These are phyloP conservation scores for Xiphophorus birchmanni DNA, from an alignment of 2,797 vertebrate species.

Conservation along the genomic window DNA sequence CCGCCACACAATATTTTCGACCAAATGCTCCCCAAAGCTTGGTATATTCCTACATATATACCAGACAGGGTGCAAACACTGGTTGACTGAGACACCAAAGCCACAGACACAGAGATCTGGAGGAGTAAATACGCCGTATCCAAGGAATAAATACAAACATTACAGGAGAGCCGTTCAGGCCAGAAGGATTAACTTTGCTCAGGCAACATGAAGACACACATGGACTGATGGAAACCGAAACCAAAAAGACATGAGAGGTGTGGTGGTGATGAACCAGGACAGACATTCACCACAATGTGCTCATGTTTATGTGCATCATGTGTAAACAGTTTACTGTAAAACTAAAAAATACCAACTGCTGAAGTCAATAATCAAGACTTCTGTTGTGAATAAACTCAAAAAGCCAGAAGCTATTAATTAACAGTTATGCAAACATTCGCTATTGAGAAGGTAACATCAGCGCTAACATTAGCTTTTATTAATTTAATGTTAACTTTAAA, in stretches of 20 bases:
- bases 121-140: slow-evolving; percentile 12
- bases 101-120: slow-evolving; percentile 19
- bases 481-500: background rate
- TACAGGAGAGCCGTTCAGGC: slow-evolving; percentile 20
- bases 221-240: slow-evolving; percentile 27
- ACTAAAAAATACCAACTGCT: background rate
- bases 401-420: background rate
- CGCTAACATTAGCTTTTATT: background rate
- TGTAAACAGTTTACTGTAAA: too few relatives aligned
- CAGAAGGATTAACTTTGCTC: slow-evolving; percentile 34
- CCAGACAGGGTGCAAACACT: slow-evolving; percentile 53
- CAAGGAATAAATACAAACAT: slow-evolving; percentile 47
- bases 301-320: slow-evolving; percentile 7
- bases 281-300: slow-evolving; percentile 29
- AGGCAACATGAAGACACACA: slow-evolving; percentile 44
- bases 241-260: slow-evolving; percentile 51
- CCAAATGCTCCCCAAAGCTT: slow-evolving; percentile 40
- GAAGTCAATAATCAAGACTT: background rate
- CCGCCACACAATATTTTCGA: slow-evolving; percentile 14
- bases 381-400: background rate
- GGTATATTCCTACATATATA: slow-evolving; percentile 52
- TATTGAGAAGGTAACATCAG: background rate
- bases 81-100: slow-evolving; percentile 40
- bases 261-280: slow-evolving; percentile 29
- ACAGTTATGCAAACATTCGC: background rate